These are phyloP conservation scores for Cichlasoma orientale DNA, from an alignment of 2,797 vertebrate species.

Conservation along the genomic window DNA sequence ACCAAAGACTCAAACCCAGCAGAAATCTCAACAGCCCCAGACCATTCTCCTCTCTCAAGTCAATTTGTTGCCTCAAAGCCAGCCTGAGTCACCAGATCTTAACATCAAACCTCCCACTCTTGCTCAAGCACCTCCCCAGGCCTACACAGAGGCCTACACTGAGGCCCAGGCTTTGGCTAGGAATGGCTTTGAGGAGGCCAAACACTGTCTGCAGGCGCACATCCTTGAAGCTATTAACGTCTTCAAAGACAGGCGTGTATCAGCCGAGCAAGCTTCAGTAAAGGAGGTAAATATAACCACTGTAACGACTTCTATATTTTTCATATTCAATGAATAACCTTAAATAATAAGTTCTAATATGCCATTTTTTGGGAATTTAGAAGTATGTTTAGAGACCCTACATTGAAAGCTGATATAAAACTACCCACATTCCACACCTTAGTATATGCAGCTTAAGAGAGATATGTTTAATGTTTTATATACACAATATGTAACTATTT, in stretches of 20 bases:
- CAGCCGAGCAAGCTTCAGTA: conserved; percentile 74
- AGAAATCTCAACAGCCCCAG: conserved; percentile 42
- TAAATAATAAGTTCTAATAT: not conserved
- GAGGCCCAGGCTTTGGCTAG: conserved; percentile 82
- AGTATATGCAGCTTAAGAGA: too few species aligned
- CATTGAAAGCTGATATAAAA: not conserved
- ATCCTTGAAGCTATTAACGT: conserved; percentile 83
- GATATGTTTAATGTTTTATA: not conserved
- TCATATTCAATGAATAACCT: not conserved
- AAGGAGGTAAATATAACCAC: conserved; percentile 81
- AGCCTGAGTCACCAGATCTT: conserved; percentile 58
- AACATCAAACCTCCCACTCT: conserved; percentile 61
- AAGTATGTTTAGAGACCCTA: not conserved
- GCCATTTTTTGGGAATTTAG: fast-evolving
- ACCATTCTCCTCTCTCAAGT: conserved; percentile 27
- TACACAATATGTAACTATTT: not conserved
- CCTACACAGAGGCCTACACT: conserved; percentile 77
- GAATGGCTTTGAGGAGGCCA: conserved; percentile 86
- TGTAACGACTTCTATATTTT: not conserved
- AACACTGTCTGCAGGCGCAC: conserved; percentile 86
- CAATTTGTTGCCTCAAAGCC: conserved; percentile 42
- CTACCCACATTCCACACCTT: not conserved
- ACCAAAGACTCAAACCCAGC: conserved; percentile 21
- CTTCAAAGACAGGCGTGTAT: conserved; percentile 78
- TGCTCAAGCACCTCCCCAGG: conserved; percentile 73